A percentile compares a stretch with the other conserved stretches of the same genome.
Conservation (phyloP, 2,113 vertebrate genomes). For the Ginglymostoma cirratum region DNA sequence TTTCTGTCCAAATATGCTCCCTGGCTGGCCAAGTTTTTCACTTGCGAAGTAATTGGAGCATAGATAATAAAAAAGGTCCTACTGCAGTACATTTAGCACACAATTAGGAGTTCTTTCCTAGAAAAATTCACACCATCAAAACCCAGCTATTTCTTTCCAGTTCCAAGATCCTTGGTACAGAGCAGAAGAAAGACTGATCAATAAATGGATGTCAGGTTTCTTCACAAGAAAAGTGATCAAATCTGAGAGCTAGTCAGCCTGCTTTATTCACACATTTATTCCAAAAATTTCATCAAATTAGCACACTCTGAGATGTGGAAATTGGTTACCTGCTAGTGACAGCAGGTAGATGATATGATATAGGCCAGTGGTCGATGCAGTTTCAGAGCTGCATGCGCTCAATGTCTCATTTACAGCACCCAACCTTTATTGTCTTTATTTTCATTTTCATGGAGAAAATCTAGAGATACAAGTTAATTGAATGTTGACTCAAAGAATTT, state of each 20-base stretch:
- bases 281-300: background rate
- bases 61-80: background rate
- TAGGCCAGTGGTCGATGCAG: background rate
- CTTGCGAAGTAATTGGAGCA: background rate
- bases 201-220: background rate
- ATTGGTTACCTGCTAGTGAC: background rate
- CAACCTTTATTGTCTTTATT: no score
- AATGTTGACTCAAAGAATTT: background rate
- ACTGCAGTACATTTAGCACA: background rate
- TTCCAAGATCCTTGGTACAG: background rate
- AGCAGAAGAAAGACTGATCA: background rate
- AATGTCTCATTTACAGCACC: background rate
- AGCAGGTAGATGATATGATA: background rate
- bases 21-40: no score
- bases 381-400: background rate
- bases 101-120: background rate
- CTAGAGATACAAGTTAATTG: background rate
- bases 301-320: background rate
- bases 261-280: background rate
- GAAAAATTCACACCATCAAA: background rate
- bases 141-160: background rate
- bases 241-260: background rate
- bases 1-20: no score
- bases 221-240: background rate
- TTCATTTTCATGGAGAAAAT: background rate